phyloP scores from a whole-genome alignment of 2,113 vertebrate genomes.

The Ranitomeya variabilis region DNA sequence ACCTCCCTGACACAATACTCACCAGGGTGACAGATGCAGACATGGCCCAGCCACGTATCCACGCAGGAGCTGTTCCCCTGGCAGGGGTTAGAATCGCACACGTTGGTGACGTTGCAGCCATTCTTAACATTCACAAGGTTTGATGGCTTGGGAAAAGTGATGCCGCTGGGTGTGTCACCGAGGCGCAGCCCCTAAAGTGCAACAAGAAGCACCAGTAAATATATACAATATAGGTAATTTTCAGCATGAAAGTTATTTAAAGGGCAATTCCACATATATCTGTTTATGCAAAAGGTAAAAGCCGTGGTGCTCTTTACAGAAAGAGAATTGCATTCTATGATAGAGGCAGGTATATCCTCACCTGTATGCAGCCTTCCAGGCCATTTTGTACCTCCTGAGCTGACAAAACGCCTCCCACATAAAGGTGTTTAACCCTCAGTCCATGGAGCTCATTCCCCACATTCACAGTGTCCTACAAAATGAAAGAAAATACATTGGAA shows the following conservation, averaged over 20 bases:
- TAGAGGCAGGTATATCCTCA: slow-evolving; percentile 63
- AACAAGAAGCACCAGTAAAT: slow-evolving; percentile 29
- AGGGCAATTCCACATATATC: neutral
- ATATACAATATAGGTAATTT: neutral
- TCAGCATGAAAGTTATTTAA: neutral
- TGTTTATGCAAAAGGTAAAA: neutral
- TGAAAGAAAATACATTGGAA: slow-evolving; percentile 20
- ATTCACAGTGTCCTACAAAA: slow-evolving; percentile 84
- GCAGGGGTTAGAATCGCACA: slow-evolving; percentile 87
- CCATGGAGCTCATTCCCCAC: slow-evolving; percentile 93
- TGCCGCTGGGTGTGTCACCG: slow-evolving; percentile 81
- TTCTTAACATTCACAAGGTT: slow-evolving; percentile 85
- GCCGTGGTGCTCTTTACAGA: too few relatives aligned
- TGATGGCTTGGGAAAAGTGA: slow-evolving; percentile 80
- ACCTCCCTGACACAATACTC: slow-evolving; percentile 30
- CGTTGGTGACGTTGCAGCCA: slow-evolving; percentile 82
- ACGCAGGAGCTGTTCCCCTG: slow-evolving; percentile 83
- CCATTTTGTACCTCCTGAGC: slow-evolving; percentile 87
- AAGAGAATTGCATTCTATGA: neutral
- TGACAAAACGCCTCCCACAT: slow-evolving; percentile 88
- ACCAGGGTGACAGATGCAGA: slow-evolving; percentile 90
- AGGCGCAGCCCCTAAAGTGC: slow-evolving; percentile 86
- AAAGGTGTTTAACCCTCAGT: slow-evolving; percentile 93
- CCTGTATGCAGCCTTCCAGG: slow-evolving; percentile 95
- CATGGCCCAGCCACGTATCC: slow-evolving; percentile 90